These are phyloP conservation scores for Cephalotes varians DNA, from an alignment of 2,888 invertebrate species.

Conservation along the genomic window DNA sequence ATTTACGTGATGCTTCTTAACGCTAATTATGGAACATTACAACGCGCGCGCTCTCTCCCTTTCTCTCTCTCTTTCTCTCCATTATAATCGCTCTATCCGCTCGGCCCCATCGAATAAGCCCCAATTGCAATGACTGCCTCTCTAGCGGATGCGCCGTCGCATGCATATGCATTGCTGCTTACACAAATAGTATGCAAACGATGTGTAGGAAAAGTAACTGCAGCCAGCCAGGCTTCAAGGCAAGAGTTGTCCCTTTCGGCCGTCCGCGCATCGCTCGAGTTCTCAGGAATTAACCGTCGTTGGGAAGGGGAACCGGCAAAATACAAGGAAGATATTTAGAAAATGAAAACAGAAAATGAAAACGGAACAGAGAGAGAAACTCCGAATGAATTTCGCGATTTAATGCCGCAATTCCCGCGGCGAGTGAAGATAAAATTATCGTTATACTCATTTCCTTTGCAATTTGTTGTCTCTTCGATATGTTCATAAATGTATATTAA, in stretches of 20 bases:
- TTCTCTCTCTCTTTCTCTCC: conserved; percentile 8
- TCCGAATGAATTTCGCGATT: conserved; percentile 23
- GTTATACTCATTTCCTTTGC: background rate
- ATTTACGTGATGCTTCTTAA: conserved; percentile 47
- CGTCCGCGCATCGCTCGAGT: conserved; percentile 26
- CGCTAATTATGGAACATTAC: conserved; percentile 75
- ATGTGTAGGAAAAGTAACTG: conserved; percentile 75
- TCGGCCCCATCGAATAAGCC: conserved; percentile 57
- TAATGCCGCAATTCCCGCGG: background rate
- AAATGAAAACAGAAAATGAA: conserved; percentile 14
- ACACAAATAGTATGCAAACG: conserved; percentile 78
- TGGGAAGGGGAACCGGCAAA: background rate
- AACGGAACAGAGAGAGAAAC: background rate
- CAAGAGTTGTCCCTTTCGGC: conserved; percentile 33
- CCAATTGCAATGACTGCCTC: conserved; percentile 59
- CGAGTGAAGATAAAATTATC: conserved; percentile 21
- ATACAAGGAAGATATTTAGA: conserved; percentile 33
- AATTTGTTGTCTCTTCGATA: background rate
- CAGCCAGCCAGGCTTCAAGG: background rate
- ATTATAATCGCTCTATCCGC: conserved; percentile 56
- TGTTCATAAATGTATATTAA: background rate
- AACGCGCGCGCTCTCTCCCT: conserved; percentile 36
- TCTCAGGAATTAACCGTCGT: conserved; percentile 6
- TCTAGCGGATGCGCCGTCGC: conserved; percentile 59
- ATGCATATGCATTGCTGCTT: conserved; percentile 78